Conservation (phyloP, 2,888 invertebrate genomes). For the Bellardia bayeri region DNA sequence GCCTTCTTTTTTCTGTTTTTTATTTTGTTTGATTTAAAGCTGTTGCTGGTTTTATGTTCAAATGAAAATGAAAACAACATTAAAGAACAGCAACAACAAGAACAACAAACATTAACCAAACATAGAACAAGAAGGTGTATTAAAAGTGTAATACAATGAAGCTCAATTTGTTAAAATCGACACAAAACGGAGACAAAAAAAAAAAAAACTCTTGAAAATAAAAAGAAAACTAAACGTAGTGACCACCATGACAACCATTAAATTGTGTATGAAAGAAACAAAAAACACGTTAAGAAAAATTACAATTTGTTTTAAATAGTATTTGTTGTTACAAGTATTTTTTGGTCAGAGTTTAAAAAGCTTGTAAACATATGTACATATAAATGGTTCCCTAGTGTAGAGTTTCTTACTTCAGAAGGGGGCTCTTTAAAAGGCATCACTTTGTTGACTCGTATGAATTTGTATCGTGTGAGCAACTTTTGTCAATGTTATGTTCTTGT, state of each 20-base stretch:
- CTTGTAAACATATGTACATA: background rate
- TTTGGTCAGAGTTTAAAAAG: slow-evolving; percentile 8
- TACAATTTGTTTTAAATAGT: slow-evolving; percentile 71
- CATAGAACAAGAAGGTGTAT: slow-evolving; percentile 68
- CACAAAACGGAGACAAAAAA: slow-evolving; percentile 54
- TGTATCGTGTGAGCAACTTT: too few species aligned
- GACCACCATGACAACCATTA: slow-evolving; percentile 75
- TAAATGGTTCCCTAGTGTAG: too few species aligned
- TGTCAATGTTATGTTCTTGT: too few species aligned
- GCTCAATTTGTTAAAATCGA: slow-evolving; percentile 73
- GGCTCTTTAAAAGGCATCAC: too few species aligned
- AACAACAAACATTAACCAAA: slow-evolving; percentile 38
- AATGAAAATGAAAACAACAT: slow-evolving; percentile 72
- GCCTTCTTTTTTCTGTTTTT: slow-evolving; percentile 29
- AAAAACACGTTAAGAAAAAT: slow-evolving; percentile 60
- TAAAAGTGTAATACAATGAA: slow-evolving; percentile 67
- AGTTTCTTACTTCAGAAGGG: too few species aligned
- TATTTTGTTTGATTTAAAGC: background rate
- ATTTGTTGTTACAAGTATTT: slow-evolving; percentile 54
- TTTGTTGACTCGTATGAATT: too few species aligned
- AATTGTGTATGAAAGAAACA: slow-evolving; percentile 60
- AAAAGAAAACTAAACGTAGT: slow-evolving; percentile 61
- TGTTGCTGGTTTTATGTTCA: slow-evolving; percentile 49
- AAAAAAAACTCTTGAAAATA: background rate
- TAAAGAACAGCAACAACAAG: slow-evolving; percentile 29